Base-by-base conservation (phyloP, 1,140 invertebrate genomes). In the Aplysia californica region DNA sequence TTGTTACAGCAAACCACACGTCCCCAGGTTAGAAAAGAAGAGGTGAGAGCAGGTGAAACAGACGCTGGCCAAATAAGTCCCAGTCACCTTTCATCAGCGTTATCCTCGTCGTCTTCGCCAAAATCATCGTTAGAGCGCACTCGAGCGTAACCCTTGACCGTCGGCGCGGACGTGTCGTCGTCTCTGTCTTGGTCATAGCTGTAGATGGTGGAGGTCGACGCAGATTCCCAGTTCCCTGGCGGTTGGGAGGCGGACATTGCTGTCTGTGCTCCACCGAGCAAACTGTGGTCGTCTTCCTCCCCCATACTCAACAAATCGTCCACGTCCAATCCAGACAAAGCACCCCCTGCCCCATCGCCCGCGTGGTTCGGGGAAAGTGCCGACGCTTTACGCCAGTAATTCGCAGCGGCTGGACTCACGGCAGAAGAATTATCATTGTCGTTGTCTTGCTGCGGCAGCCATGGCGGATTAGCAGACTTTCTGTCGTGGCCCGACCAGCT, bases 111-210 rank as follows among this genome's bases (percentile, higher is more conserved):
- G n/a, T n/a, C n/a, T n/a, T n/a, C n/a, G n/a, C n/a, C n/a, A n/a
- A n/a, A n/a, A n/a, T n/a, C n/a, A n/a, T n/a, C n/a, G 4, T 72
- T 56, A 39, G 55, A 59, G 39, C 38, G 33, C 21, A 39, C 70
- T 5, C n/a, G 5, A 31, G 55, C 56, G 38, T 70, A 70, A 31
- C 58, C 31, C 23, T 23, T 72, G 10, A 38, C n/a, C n/a, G n/a
- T n/a, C n/a, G n/a, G 31, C 2, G 58, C 50, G 4, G 70, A 21
- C 10, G n/a, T 66, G 23, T 66, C 64, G 15, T 68, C 79, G 35
- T 80, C 75, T 35, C 73, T 69, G 36, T 72, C 77, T 10, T 76
- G 66, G 50, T 50, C 56, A 23, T 36, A 41, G 41, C 72, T 75
- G 35, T 66, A 50, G 21, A 75, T 44, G 4, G 59, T 75, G 15